Percentiles rank a stretch among this genome's conserved stretches.
Evolutionary conservation across 2,888 invertebrate species (phyloP).

Genomic region (Frankliniella intonsa): DNA sequence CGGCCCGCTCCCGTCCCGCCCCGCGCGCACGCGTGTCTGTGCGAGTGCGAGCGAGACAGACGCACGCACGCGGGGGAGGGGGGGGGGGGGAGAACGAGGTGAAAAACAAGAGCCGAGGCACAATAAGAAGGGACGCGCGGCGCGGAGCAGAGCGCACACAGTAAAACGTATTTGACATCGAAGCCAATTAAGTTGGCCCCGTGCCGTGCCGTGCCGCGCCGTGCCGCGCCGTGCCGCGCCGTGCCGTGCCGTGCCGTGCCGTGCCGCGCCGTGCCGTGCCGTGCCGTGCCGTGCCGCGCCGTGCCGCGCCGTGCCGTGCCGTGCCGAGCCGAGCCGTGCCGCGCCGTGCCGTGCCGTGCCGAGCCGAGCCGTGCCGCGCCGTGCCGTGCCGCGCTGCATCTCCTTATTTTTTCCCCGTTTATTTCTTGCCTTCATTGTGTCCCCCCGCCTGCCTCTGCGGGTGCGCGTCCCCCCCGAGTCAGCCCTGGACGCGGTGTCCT

Average conservation of each 20-base stretch:
- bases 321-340: too few relatives aligned
- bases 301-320: background rate
- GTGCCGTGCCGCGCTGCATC: background rate
- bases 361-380: background rate
- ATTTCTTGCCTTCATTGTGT: background rate
- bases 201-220: background rate
- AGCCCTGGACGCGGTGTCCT: background rate
- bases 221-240: background rate
- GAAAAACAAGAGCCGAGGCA: constrained; percentile 23
- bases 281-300: background rate
- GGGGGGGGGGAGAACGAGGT: background rate
- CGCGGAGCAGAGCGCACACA: background rate
- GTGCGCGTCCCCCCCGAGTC: background rate
- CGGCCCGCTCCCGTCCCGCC: background rate
- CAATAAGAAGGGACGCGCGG: constrained; percentile 22
- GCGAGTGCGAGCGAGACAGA: background rate
- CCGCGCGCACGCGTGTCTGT: background rate
- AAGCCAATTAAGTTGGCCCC: constrained; percentile 7
- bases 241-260: background rate
- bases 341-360: background rate
- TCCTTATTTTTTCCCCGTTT: background rate
- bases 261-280: background rate
- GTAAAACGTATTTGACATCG: constrained; percentile 3
- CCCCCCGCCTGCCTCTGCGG: background rate
- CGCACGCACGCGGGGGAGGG: background rate